phyloP scores from a whole-genome alignment of 2,113 vertebrate species.

The Beaufortia kweichowensis region DNA sequence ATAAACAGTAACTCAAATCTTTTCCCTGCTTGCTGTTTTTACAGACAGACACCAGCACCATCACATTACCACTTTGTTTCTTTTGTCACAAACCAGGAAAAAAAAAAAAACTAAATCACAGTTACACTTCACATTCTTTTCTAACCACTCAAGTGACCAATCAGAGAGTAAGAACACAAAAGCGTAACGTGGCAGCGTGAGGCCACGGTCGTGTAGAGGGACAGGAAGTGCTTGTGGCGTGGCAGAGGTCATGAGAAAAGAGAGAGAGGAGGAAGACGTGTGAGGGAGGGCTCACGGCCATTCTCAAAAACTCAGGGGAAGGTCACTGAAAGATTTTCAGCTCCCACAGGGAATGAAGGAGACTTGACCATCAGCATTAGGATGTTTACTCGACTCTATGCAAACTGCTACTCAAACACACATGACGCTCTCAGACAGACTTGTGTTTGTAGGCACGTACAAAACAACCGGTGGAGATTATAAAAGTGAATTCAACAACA shows the following conservation, averaged over 20 bases:
- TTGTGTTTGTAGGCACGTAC: not conserved
- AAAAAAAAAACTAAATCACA: constrained; percentile 14
- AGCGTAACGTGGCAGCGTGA: constrained; percentile 31
- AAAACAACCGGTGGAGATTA: not conserved
- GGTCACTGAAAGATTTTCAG: constrained; percentile 54
- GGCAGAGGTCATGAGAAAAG: constrained; percentile 52
- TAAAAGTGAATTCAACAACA: too few relatives aligned
- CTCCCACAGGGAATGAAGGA: constrained; percentile 64
- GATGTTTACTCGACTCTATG: constrained; percentile 39
- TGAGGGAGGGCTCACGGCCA: constrained; percentile 39
- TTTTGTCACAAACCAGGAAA: not conserved
- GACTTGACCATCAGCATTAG: constrained; percentile 16
- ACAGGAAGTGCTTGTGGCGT: constrained; percentile 67
- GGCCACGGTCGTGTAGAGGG: constrained; percentile 57
- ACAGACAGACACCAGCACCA: not conserved
- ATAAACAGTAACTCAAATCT: too few relatives aligned
- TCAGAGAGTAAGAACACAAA: constrained; percentile 58
- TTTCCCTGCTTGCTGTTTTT: not conserved
- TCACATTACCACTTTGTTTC: not conserved
- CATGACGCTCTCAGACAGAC: not conserved
- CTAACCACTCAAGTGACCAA: not conserved
- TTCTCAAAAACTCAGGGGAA: constrained; percentile 44
- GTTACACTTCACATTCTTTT: constrained; percentile 16
- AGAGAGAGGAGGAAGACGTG: constrained; percentile 56
- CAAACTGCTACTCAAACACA: not conserved